Conservation (phyloP, 2,888 invertebrate species). For the Branchipolynoe longqiensis region DNA sequence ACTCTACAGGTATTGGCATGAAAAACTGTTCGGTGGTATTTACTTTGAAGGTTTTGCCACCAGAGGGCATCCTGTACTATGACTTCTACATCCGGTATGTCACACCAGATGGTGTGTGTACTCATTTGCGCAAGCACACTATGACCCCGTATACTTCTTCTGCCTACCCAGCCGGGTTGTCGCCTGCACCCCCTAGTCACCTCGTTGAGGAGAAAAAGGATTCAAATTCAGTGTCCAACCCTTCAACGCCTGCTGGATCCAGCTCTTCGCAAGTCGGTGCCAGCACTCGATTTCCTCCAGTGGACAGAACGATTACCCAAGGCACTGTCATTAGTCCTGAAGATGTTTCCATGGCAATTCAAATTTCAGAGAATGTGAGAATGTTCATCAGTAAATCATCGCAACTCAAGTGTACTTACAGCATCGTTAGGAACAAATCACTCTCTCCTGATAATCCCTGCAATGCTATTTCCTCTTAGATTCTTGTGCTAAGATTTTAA, state of each 20-base stretch:
- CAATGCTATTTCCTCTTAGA: neutral
- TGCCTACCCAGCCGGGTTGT: neutral
- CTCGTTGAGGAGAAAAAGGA: neutral
- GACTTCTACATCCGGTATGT: neutral
- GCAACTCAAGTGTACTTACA: neutral
- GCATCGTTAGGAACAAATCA: neutral
- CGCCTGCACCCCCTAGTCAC: neutral
- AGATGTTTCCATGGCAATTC: neutral
- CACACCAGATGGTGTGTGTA: neutral
- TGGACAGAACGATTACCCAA: neutral
- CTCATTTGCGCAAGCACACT: neutral
- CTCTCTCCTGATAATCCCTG: conserved; percentile 10
- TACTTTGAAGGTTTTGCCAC: neutral
- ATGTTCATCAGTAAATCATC: conserved; percentile 25
- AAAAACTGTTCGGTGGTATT: neutral
- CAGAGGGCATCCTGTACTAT: conserved; percentile 1
- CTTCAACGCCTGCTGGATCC: neutral
- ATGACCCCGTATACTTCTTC: neutral
- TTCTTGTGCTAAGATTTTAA: too few relatives aligned
- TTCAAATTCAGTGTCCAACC: neutral
- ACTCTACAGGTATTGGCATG: neutral
- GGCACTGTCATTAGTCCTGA: neutral
- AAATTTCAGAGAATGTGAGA: neutral
- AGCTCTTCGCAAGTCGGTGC: neutral
- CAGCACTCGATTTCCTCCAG: neutral